phyloP scores from a whole-genome alignment of 2,797 vertebrate species.

The Arnoldichthys spilopterus region DNA sequence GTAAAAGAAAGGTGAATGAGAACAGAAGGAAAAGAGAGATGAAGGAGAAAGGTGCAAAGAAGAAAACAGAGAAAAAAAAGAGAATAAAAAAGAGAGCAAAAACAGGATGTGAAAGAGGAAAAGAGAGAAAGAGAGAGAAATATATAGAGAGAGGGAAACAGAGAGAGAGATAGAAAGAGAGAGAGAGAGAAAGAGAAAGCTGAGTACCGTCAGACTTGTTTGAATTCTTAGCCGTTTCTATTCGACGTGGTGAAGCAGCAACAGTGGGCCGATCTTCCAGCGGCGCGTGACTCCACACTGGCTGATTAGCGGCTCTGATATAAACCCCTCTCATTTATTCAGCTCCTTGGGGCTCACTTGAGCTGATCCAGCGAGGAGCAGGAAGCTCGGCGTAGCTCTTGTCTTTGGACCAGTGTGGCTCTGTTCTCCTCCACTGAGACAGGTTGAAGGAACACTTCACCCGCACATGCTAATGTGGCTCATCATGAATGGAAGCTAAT shows the following conservation, averaged over 20 bases:
- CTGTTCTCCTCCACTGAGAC: slow-evolving; percentile 9
- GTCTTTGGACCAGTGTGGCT: not conserved
- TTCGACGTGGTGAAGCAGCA: not conserved
- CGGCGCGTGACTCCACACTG: not conserved
- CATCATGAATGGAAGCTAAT: slow-evolving; percentile 26
- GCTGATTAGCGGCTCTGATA: not conserved
- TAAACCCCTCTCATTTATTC: not conserved
- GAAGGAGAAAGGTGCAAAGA: not conserved
- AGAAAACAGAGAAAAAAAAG: not conserved
- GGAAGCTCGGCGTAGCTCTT: not conserved
- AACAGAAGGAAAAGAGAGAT: not conserved
- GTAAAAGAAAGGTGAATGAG: too few species aligned
- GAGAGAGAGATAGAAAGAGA: not conserved
- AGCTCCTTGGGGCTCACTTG: not conserved
- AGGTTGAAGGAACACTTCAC: slow-evolving; percentile 8
- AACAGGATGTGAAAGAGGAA: too few species aligned
- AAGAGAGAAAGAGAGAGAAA: not conserved
- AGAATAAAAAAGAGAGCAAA: not conserved
- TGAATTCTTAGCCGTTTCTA: not conserved
- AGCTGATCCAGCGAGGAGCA: not conserved
- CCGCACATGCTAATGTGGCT: slow-evolving; percentile 3
- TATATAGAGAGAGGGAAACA: not conserved
- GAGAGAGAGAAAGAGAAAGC: slow-evolving; percentile 3
- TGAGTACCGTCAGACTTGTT: slow-evolving; percentile 41
- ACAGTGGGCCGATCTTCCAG: not conserved